A percentile compares a stretch with the other conserved stretches of the same genome.
Conservation (phyloP, 2,797 vertebrate species). For the Coregonus sp. region DNA sequence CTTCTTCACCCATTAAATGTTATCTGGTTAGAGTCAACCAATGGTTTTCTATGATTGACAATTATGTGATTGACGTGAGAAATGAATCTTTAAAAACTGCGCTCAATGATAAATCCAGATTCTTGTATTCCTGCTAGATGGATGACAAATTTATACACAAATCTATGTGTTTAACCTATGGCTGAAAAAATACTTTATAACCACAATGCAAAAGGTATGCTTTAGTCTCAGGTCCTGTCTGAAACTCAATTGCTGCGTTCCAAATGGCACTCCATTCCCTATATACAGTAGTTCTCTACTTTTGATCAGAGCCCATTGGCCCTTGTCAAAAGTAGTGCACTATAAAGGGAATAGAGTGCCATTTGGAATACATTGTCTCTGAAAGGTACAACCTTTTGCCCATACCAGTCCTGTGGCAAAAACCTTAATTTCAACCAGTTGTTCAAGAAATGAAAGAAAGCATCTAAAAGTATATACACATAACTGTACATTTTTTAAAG, state of each 20-base stretch:
- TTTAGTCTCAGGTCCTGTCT: slow-evolving; percentile 54
- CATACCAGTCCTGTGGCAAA: slow-evolving; percentile 72
- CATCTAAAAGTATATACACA: slow-evolving; percentile 73
- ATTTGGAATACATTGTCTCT: slow-evolving; percentile 15
- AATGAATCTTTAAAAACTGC: neutral
- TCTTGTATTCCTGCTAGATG: neutral
- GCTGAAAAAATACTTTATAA: neutral
- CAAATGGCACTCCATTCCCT: too few relatives aligned
- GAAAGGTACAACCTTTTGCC: slow-evolving; percentile 74
- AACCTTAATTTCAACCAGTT: slow-evolving; percentile 34
- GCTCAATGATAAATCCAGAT: neutral
- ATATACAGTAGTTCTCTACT: too few relatives aligned
- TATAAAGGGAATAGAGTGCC: neutral
- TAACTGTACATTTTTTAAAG: slow-evolving; percentile 81
- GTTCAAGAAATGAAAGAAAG: slow-evolving; percentile 58
- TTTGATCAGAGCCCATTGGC: neutral
- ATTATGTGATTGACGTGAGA: neutral
- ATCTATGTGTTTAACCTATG: neutral
- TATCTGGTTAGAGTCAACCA: neutral
- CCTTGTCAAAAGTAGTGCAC: neutral
- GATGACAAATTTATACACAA: neutral
- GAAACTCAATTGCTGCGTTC: slow-evolving; percentile 20
- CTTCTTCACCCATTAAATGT: neutral
- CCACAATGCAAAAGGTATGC: slow-evolving; percentile 3
- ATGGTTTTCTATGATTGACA: slow-evolving; percentile 9